phyloP scores from a whole-genome alignment of 2,797 vertebrate species.

The Melanotaenia trifasciata region DNA sequence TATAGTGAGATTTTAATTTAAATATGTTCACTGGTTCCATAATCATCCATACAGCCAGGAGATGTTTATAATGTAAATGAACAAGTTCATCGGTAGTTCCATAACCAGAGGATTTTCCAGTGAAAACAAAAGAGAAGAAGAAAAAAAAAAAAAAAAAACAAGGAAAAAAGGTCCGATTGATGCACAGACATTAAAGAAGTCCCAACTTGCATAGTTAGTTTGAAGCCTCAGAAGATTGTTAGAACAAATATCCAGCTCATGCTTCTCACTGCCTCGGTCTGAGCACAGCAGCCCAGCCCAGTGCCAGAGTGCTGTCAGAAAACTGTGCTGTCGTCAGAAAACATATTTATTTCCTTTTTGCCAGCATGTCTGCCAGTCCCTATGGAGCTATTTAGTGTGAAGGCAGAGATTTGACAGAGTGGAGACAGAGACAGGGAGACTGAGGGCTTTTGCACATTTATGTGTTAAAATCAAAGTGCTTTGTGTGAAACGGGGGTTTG shows the following conservation, averaged over 20 bases:
- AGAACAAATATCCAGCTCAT: constrained; percentile 67
- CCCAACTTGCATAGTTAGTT: constrained; percentile 46
- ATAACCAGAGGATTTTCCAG: constrained; percentile 49
- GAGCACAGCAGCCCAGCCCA: constrained; percentile 64
- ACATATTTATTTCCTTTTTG: constrained; percentile 85
- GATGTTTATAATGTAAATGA: constrained; percentile 65
- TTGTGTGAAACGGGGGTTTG: constrained; percentile 61
- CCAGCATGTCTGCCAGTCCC: constrained; percentile 75
- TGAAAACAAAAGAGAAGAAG: constrained; percentile 21
- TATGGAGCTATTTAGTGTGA: constrained; percentile 79
- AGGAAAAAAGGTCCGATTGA: constrained; percentile 14
- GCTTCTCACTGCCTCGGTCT: constrained; percentile 60
- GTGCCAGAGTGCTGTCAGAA: constrained; percentile 79
- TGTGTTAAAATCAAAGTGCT: constrained; percentile 78
- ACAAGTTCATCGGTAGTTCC: constrained; percentile 44
- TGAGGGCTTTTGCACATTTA: constrained; percentile 71
- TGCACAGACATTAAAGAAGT: constrained; percentile 54
- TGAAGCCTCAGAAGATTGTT: constrained; percentile 59
- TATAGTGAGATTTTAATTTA: constrained; percentile 27
- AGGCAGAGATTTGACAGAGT: constrained; percentile 79
- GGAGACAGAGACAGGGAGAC: constrained; percentile 65
- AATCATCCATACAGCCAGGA: constrained; percentile 28
- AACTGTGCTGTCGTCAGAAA: constrained; percentile 79
- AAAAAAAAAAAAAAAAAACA: background rate
- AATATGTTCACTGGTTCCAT: constrained; percentile 45